phyloP scores from a whole-genome alignment of 2,113 vertebrate genomes.

The Rhinolophus ferrumequinum region DNA sequence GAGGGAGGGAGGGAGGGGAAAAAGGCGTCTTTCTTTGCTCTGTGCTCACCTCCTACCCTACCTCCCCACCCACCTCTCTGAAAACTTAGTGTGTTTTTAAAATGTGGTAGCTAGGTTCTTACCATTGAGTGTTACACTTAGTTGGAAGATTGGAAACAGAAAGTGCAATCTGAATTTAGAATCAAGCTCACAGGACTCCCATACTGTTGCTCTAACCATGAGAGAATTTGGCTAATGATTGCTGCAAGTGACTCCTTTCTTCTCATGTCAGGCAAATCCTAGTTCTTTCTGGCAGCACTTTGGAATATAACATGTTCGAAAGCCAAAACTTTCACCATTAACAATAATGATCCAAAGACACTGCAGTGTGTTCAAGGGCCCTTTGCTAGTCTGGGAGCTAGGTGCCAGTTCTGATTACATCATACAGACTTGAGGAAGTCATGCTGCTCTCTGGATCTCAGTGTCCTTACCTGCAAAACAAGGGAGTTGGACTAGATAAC shows the following conservation, averaged over 20 bases:
- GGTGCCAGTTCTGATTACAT: not conserved
- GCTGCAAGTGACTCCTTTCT: not conserved
- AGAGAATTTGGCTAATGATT: not conserved
- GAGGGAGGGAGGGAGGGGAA: not conserved
- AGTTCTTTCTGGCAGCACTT: not conserved
- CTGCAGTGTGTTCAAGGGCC: not conserved
- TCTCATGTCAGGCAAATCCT: not conserved
- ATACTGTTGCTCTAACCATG: not conserved
- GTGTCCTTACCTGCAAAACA: not conserved
- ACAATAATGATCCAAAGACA: not conserved
- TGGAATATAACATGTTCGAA: not conserved
- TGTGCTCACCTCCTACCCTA: not conserved
- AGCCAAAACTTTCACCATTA: not conserved
- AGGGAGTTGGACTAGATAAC: not conserved
- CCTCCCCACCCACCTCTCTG: not conserved
- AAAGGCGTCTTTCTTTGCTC: conserved; percentile 35
- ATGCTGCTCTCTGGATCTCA: not conserved
- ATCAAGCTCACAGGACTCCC: not conserved
- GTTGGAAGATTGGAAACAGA: not conserved
- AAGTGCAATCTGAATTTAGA: not conserved
- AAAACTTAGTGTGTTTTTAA: not conserved
- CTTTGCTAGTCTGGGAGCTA: not conserved
- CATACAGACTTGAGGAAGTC: not conserved
- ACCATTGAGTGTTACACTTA: not conserved
- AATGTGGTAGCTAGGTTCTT: not conserved